These are phyloP conservation scores for Auanema freiburgensis DNA, from an alignment of 2,888 invertebrate species.

Conservation along the genomic window DNA sequence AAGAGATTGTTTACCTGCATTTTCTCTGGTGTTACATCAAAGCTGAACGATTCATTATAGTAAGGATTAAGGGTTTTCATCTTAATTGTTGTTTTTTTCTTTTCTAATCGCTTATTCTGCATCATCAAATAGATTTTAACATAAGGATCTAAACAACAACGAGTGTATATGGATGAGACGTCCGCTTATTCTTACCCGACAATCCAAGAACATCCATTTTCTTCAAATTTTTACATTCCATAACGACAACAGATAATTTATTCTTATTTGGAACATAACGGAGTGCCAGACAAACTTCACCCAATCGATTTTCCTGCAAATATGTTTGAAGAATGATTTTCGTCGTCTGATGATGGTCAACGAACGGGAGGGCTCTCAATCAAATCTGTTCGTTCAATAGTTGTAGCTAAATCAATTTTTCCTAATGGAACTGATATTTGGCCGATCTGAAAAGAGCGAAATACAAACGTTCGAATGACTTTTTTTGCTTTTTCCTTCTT, in stretches of 20 bases:
- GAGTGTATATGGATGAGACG: too few species aligned
- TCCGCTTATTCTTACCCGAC: slow-evolving; percentile 74
- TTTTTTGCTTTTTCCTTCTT: too few species aligned
- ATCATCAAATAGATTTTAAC: slow-evolving; percentile 99
- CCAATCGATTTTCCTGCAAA: slow-evolving; percentile 74
- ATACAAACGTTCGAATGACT: too few species aligned
- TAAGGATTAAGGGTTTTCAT: slow-evolving; percentile 99
- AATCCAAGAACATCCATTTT: slow-evolving; percentile 99
- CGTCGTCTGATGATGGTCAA: neutral
- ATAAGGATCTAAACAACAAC: slow-evolving; percentile 77
- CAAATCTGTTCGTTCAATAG: slow-evolving; percentile 97
- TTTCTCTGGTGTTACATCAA: slow-evolving; percentile 99
- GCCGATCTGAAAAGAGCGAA: slow-evolving; percentile 50
- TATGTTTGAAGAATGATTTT: too few species aligned
- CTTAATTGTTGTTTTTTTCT: slow-evolving; percentile 99
- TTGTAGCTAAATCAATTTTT: slow-evolving; percentile 95
- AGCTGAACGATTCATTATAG: slow-evolving; percentile 99
- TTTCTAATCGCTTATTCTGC: slow-evolving; percentile 99
- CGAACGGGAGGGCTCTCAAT: slow-evolving; percentile 96
- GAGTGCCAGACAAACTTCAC: slow-evolving; percentile 99
- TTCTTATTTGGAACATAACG: slow-evolving; percentile 99
- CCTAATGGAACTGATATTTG: slow-evolving; percentile 80
- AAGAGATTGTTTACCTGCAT: slow-evolving; percentile 80
- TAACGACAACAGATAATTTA: slow-evolving; percentile 94
- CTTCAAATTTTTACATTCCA: slow-evolving; percentile 99